A percentile compares a stretch with the other conserved stretches of the same genome.
These are phyloP conservation scores for Labeo catla DNA, from an alignment of 2,113 vertebrate species.

Conservation along the genomic window DNA sequence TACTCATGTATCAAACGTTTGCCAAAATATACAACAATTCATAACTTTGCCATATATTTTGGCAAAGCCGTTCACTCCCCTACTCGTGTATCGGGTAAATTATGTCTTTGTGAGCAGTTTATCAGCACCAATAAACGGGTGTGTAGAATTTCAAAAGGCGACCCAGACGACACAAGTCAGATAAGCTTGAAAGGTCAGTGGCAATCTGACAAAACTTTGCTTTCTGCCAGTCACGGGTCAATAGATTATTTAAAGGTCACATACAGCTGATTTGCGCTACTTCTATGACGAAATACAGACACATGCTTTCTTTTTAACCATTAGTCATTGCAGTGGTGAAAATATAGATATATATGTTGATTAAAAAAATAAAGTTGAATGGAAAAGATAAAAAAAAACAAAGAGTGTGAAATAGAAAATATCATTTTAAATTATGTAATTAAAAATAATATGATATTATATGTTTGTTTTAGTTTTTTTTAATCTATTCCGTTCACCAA, in stretches of 20 bases:
- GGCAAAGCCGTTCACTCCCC: constrained; percentile 6
- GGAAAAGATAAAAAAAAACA: not conserved
- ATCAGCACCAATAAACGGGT: constrained; percentile 10
- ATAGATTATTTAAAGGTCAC: constrained; percentile 14
- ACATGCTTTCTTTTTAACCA: not conserved
- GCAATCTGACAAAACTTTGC: constrained; percentile 1
- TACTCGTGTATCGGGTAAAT: not conserved
- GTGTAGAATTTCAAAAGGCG: constrained; percentile 17
- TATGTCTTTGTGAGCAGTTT: constrained; percentile 17
- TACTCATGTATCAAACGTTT: not conserved
- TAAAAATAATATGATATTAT: not conserved
- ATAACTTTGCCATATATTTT: constrained; percentile 10
- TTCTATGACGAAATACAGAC: not conserved
- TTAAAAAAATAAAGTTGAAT: not conserved
- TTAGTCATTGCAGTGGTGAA: not conserved
- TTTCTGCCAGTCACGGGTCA: constrained; percentile 22
- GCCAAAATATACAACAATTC: constrained; percentile 30
- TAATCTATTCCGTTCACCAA: not conserved
- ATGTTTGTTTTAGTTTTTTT: not conserved
- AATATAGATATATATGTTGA: not conserved
- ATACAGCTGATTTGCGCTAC: constrained; percentile 5
- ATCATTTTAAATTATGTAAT: not conserved
- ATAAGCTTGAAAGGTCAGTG: constrained; percentile 31
- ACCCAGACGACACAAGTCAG: not conserved
- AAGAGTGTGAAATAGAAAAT: too few species aligned